Evolutionary conservation across 2,113 vertebrate genomes (phyloP).

Genomic region (Tauraco erythrolophus): DNA sequence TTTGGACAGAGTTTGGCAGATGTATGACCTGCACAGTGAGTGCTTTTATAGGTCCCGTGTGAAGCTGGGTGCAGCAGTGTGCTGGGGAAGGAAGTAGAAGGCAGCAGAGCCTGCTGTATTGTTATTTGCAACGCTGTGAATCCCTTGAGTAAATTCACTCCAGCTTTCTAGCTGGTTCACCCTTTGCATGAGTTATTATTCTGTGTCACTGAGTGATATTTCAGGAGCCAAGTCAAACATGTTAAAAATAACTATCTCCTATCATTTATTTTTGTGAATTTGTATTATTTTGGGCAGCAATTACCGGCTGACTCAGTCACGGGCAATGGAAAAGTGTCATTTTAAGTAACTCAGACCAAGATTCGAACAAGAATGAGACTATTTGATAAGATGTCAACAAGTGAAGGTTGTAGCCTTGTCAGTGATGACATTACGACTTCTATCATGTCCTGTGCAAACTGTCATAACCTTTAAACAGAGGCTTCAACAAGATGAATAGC

Average conservation of each 20-base stretch:
- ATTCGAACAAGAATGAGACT: constrained; percentile 26
- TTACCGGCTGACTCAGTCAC: constrained; percentile 11
- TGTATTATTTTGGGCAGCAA: constrained; percentile 52
- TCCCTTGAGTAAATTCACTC: neutral
- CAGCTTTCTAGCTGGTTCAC: neutral
- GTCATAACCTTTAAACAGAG: constrained; percentile 12
- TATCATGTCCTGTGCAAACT: neutral
- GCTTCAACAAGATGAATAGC: neutral
- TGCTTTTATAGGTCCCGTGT: neutral
- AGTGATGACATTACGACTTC: neutral
- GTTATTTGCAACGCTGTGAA: neutral
- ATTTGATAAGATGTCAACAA: constrained; percentile 21
- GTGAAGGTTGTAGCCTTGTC: constrained; percentile 36
- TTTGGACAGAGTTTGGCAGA: neutral
- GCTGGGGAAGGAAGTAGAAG: neutral
- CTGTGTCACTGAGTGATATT: constrained; percentile 23
- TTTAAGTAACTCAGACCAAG: constrained; percentile 30
- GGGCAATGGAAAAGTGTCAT: constrained; percentile 8
- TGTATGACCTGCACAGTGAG: too few species aligned
- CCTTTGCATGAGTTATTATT: neutral
- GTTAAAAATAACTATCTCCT: constrained; percentile 43
- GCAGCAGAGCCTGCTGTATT: neutral
- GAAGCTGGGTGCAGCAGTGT: neutral
- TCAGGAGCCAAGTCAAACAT: constrained; percentile 17
- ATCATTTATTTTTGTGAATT: constrained; percentile 44